Evolutionary conservation across 2,888 invertebrate genomes (phyloP), one percentile per base, ranked within the genome.

Genomic region (Xanthorhoe spadicearia): DNA sequence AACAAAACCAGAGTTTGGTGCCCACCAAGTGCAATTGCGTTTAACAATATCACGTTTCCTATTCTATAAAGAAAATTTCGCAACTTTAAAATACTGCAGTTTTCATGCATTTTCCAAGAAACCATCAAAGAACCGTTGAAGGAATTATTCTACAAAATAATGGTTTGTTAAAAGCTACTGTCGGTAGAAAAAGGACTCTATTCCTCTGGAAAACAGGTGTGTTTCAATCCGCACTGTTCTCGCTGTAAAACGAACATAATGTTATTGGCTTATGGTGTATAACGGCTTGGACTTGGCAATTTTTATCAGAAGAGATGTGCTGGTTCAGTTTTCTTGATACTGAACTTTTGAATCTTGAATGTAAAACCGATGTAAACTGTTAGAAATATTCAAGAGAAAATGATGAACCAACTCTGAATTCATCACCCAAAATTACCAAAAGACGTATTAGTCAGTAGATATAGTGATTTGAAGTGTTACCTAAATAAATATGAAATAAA

Each of bases 121-220:
- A 61, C 48, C 32, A 48, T 55, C 50, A 53, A 61, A 54, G 23
- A 53, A 61, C 18, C 35, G 32, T 35, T 61, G 32, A 53, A 54
- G 61, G 32, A 32, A 35, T 59, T 59, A 38, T 60, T 60, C 59
- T 48, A 54, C 61, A 53, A 54, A 43, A 49, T 61, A 61, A 61
- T 61, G 61, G 54, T 49, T 38, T 35, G 5, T 1, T 49, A 49
- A 55, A 48, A 60, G 52, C 60, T 54, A 23, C 49, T 15, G 49
- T 32, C 48, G 54, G 17, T 23, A 49, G 38, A n/a, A 8, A 35
- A 58, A n/a, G 19, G 49, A 55, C 35, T 55, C 50, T 61, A 61
- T 55, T 57, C 50, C 10, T n/a, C 35, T 35, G 8, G 50, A 48
- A 58, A 32, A 17, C 18, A n/a, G 28, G n/a, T 23, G 50, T 18